Evolutionary conservation across 2,113 vertebrate genomes (phyloP).

Genomic region (Gopherus evgoodei): DNA sequence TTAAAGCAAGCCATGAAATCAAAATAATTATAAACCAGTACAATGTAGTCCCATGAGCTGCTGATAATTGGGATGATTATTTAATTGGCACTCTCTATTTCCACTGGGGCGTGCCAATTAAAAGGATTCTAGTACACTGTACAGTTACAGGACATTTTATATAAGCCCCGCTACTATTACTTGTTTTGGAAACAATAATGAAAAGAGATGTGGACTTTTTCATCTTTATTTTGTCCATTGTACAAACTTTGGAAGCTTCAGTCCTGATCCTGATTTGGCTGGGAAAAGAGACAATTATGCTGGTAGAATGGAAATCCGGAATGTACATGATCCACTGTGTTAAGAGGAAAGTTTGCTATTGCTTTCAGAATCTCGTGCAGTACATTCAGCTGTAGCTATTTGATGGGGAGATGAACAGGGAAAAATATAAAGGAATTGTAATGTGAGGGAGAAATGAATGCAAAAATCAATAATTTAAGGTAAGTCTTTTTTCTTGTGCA

Average conservation of each 20-base stretch:
- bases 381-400: neutral
- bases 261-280: neutral
- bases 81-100: conserved; percentile 71
- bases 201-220: conserved; percentile 27
- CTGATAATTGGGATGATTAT: conserved; percentile 73
- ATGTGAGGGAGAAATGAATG: neutral
- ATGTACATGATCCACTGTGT: neutral
- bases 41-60: conserved; percentile 57
- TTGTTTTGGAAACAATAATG: conserved; percentile 26
- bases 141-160: conserved; percentile 28
- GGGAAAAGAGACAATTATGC: conserved; percentile 5
- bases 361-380: neutral
- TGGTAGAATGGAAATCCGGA: neutral
- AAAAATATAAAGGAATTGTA: conserved; percentile 14
- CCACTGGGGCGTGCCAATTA: conserved; percentile 51
- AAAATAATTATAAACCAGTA: conserved; percentile 61
- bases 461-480: neutral
- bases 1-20: conserved; percentile 70
- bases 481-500: neutral
- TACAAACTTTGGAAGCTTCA: neutral
- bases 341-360: conserved; percentile 33
- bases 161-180: conserved; percentile 24
- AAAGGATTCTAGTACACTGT: conserved; percentile 44
- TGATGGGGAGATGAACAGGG: neutral
- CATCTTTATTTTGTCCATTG: conserved; percentile 44